Evolutionary conservation across 2,113 vertebrate genomes (phyloP), one percentile per base, ranked within the genome.

Genomic region (Etia nguti): DNA sequence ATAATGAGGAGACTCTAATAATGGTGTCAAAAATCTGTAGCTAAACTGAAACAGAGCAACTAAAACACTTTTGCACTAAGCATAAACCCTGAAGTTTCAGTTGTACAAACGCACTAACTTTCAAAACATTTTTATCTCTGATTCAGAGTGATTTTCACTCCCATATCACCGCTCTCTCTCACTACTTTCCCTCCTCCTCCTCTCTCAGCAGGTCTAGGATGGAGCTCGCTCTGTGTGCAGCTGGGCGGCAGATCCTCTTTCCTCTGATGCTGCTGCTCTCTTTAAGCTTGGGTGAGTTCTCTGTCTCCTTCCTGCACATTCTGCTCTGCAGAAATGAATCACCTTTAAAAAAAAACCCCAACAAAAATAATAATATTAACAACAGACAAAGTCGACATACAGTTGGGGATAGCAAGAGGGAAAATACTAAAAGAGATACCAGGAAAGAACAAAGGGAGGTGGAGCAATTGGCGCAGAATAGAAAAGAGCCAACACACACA

Each of bases 181-280:
- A 29, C 22, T 79, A 10, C 3, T 46, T 68, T 65, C 41, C 52
- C 1, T 36, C 20, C n/a, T 43, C 36, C 34, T 22, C 52, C 46
- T 80, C 38, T 87, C 80, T 85, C 80, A 90, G 70, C 90, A 96
- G 94, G 89, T 92, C 73, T 80, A 95, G 79, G 82, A 96, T 96
- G 95, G 90, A 6, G 81, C 84, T 87, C 57, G 8, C 50, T 86
- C 54, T 2, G 68, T 82, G 86, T 92, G 88, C 83, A 85, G 88
- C 88, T 75, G 91, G 73, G 73, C 68, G 9, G 59, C 90, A 87
- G 81, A 70, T 92, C 90, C 56, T 89, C 70, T 86, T 90, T 31
- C 43, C 88, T 84, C 75, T 93, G 68, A 80, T 91, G 56, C 82
- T 95, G 85, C 83, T 93, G 83, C 82, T 95, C 80, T 91, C 34